Percentiles rank a stretch among this genome's conserved stretches.
These are phyloP conservation scores for Pseudocheirus occidentalis DNA, from an alignment of 2,797 vertebrate species.

Conservation along the genomic window DNA sequence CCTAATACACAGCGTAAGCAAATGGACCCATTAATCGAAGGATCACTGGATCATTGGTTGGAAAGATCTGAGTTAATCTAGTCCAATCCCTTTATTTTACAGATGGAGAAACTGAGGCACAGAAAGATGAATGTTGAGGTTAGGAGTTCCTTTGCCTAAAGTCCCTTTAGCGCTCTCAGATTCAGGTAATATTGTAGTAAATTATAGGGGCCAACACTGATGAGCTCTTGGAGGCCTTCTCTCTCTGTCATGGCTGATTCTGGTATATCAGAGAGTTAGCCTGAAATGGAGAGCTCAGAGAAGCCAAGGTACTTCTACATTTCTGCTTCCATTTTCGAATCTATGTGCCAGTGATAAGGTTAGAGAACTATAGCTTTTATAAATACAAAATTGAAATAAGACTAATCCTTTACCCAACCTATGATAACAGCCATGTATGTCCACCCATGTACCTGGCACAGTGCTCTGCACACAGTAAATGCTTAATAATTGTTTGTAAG, in stretches of 20 bases:
- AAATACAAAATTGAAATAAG: not conserved
- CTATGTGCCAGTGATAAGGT: not conserved
- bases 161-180: not conserved
- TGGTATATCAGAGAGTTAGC: not conserved
- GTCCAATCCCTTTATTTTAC: not conserved
- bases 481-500: not conserved
- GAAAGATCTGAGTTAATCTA: not conserved
- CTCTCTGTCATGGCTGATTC: too few species aligned
- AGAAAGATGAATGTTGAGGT: not conserved
- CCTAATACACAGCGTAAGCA: not conserved
- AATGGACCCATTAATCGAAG: not conserved
- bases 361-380: not conserved
- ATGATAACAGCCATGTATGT: not conserved
- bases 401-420: not conserved
- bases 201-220: not conserved
- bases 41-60: not conserved
- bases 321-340: constrained; percentile 3
- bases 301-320: not conserved
- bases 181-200: not conserved
- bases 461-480: not conserved
- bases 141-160: not conserved
- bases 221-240: not conserved
- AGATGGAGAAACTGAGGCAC: not conserved
- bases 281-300: too few species aligned
- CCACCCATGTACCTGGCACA: not conserved